Evolutionary conservation across 2,797 vertebrate genomes (phyloP).

Genomic region (Holocentrus rufus): DNA sequence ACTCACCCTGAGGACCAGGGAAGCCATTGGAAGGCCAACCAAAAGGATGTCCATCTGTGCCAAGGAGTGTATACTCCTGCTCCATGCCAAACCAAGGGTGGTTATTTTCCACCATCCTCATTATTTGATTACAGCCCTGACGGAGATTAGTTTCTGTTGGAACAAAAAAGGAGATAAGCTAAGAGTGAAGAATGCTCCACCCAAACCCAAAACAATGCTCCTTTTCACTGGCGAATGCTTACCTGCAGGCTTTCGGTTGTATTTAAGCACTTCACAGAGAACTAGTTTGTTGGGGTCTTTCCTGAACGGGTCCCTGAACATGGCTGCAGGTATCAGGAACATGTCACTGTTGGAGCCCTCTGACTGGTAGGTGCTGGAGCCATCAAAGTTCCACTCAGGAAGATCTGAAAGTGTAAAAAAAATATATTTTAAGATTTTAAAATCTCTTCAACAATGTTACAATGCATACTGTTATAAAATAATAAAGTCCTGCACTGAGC

Average conservation of each 20-base stretch:
- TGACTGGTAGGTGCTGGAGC: conserved; percentile 92
- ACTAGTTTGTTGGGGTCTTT: conserved; percentile 96
- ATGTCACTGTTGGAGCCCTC: conserved; percentile 98
- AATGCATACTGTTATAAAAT: not conserved
- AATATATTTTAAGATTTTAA: too few relatives aligned
- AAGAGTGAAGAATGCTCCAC: not conserved
- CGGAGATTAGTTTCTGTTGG: conserved; percentile 90
- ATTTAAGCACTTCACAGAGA: conserved; percentile 94
- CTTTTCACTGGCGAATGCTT: not conserved
- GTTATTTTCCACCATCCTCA: conserved; percentile 89
- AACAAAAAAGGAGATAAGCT: not conserved
- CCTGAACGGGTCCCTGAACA: conserved; percentile 95
- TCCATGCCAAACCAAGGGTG: conserved; percentile 97
- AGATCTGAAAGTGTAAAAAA: conserved; percentile 83
- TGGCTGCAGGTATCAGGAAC: conserved; percentile 91
- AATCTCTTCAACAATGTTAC: too few relatives aligned
- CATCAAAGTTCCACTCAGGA: conserved; percentile 97
- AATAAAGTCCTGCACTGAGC: not conserved
- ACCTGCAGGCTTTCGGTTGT: conserved; percentile 93
- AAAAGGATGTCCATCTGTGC: conserved; percentile 91
- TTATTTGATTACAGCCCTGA: conserved; percentile 85
- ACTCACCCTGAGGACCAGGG: conserved; percentile 93
- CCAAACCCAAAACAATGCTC: not conserved
- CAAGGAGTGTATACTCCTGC: conserved; percentile 94
- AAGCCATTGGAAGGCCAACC: conserved; percentile 97